Conservation (phyloP, 1,140 invertebrate species). For the Metaphire vulgaris region DNA sequence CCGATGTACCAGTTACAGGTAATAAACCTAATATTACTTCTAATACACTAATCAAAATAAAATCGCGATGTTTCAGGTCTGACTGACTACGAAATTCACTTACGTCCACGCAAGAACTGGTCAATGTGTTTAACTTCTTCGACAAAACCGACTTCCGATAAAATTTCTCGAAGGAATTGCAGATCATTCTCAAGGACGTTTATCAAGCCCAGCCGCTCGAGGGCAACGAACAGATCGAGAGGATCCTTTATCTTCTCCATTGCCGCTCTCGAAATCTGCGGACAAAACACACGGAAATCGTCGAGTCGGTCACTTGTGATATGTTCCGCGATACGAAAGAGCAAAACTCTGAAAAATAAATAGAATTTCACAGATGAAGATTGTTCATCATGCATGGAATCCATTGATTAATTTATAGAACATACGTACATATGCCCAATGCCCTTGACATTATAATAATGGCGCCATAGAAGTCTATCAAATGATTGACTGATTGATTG, state of each 20-base stretch:
- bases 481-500: too few species aligned
- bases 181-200: neutral
- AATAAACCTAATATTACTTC: neutral
- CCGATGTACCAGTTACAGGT: neutral
- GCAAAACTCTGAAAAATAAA: neutral
- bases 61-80: neutral
- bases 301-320: neutral
- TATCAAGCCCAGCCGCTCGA: neutral
- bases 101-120: neutral
- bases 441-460: too few species aligned
- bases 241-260: neutral
- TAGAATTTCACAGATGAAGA: too few species aligned
- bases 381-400: too few species aligned
- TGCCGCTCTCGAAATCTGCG: neutral
- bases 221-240: neutral
- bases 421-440: too few species aligned
- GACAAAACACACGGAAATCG: neutral
- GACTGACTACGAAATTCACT: neutral
- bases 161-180: neutral
- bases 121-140: neutral
- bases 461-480: too few species aligned
- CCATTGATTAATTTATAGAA: too few species aligned
- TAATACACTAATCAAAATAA: neutral
- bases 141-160: neutral
- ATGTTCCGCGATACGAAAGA: neutral